Conservation (phyloP, 1,140 invertebrate genomes). For the Lordiphosa clarofinis region DNA sequence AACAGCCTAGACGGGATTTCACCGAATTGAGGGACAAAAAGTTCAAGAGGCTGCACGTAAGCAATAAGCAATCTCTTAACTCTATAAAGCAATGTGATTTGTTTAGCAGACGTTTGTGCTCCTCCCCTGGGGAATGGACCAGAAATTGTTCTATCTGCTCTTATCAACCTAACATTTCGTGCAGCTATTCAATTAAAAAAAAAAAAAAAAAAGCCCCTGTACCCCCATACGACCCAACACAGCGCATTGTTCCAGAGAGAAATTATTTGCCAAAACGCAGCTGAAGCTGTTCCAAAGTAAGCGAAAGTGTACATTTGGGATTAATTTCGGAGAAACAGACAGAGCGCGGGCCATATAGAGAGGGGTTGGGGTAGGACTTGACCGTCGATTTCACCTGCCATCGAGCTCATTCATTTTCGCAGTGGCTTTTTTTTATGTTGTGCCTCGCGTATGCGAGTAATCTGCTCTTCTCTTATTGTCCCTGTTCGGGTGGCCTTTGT, state of each 20-base stretch:
- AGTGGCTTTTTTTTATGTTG: constrained; percentile 53
- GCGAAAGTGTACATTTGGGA: constrained; percentile 62
- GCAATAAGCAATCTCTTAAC: constrained; percentile 5
- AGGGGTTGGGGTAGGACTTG: constrained; percentile 19
- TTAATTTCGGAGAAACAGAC: constrained; percentile 43
- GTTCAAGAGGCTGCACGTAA: constrained; percentile 3
- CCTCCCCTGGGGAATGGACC: constrained; percentile 10
- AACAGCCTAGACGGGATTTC: constrained; percentile 1
- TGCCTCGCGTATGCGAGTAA: constrained; percentile 43
- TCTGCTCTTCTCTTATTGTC: constrained; percentile 43
- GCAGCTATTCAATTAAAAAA: constrained; percentile 70
- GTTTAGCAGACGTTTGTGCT: neutral
- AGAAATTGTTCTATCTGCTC: constrained; percentile 53
- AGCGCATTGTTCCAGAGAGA: neutral
- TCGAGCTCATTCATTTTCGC: constrained; percentile 52
- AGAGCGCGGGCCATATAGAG: constrained; percentile 5
- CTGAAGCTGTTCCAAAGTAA: constrained; percentile 9
- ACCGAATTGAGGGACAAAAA: constrained; percentile 7
- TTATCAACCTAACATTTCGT: constrained; percentile 48
- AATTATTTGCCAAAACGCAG: constrained; percentile 11
- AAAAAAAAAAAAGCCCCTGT: neutral
- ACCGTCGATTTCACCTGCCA: constrained; percentile 20
- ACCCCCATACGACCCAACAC: constrained; percentile 14
- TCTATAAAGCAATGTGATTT: constrained; percentile 1
- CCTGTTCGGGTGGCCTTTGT: constrained; percentile 1